Percentiles rank a stretch among this genome's conserved stretches.
These are phyloP conservation scores for Actinernus sp. DNA, from an alignment of 92 coral and sea anemone species.

Conservation along the genomic window DNA sequence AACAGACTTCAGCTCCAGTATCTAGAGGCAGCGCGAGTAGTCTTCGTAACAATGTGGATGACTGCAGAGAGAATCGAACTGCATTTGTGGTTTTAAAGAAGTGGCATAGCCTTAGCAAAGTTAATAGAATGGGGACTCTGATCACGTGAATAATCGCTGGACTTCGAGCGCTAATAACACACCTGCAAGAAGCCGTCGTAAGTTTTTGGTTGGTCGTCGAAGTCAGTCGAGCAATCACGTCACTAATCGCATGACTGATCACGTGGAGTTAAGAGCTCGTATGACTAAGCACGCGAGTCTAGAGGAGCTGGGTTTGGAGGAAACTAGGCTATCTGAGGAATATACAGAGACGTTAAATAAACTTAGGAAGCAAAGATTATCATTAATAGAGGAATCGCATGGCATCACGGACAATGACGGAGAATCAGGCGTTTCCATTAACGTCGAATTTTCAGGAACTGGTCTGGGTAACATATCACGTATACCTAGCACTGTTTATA, in stretches of 20 bases:
- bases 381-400: too few species aligned
- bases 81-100: conserved; percentile 16
- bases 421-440: too few species aligned
- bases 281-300: conserved; percentile 4
- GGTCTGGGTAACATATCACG: too few species aligned
- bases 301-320: conserved; percentile 28
- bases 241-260: not conserved
- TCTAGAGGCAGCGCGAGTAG: not conserved
- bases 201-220: not conserved
- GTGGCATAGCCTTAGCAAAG: conserved; percentile 19
- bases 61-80: not conserved
- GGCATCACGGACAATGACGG: too few species aligned
- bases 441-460: too few species aligned
- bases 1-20: too few species aligned
- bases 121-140: conserved; percentile 29
- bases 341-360: conserved; percentile 34
- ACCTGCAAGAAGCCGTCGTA: not conserved
- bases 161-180: conserved; percentile 17
- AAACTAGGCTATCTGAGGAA: conserved; percentile 35
- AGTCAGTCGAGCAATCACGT: not conserved
- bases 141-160: conserved; percentile 37
- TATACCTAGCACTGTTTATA: too few species aligned
- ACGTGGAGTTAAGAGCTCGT: too few species aligned
- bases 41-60: not conserved
- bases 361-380: conserved; percentile 12